Evolutionary conservation across 2,113 vertebrate species (phyloP).

Genomic region (Chrysochloris asiatica): DNA sequence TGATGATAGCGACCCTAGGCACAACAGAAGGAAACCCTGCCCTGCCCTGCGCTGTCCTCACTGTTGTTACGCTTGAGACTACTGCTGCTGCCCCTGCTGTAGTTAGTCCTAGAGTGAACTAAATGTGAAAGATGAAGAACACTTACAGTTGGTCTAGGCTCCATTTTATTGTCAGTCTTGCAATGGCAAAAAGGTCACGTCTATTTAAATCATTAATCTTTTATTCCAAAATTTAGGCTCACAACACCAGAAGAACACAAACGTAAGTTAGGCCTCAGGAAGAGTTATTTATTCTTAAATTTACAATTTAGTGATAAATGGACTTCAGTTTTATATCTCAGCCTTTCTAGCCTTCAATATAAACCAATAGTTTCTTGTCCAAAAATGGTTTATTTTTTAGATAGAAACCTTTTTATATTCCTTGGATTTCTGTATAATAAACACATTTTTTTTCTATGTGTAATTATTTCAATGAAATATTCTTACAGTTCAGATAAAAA

Average conservation of each 20-base stretch:
- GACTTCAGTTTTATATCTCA: constrained; percentile 47
- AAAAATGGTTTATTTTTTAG: constrained; percentile 47
- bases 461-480: constrained; percentile 35
- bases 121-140: constrained; percentile 26
- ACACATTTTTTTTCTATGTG: not conserved
- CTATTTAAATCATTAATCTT: constrained; percentile 43
- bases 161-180: not conserved
- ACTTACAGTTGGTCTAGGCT: constrained; percentile 15
- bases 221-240: constrained; percentile 12
- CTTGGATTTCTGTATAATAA: not conserved
- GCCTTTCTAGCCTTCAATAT: not conserved
- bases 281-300: constrained; percentile 54
- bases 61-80: too few species aligned
- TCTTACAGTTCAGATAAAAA: constrained; percentile 50
- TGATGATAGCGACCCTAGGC: too few species aligned
- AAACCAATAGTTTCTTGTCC: constrained; percentile 19
- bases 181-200: constrained; percentile 15
- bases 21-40: too few species aligned
- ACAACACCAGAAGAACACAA: constrained; percentile 10
- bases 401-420: constrained; percentile 1
- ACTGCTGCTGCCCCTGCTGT: too few species aligned
- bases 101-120: not conserved
- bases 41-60: too few species aligned
- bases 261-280: constrained; percentile 39
- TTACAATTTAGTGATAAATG: constrained; percentile 45